Evolutionary conservation across 2,797 vertebrate species (phyloP), one percentile per base, ranked within the genome.

Genomic region (Cetoscarus ocellatus): DNA sequence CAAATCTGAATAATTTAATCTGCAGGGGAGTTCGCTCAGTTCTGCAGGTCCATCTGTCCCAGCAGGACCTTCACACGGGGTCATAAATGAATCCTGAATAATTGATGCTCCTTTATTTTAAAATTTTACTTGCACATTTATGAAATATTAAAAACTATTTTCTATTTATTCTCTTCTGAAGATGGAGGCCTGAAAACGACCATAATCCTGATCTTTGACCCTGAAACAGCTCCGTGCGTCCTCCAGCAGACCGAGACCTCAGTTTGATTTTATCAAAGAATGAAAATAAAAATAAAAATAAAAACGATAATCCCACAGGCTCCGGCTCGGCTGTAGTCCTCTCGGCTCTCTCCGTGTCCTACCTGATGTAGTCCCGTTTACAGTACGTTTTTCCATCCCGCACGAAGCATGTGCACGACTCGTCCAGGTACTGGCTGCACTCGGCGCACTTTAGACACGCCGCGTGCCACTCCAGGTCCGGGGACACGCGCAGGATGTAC

Each of bases 311-410:
- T 64, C 73, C 68, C 61, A 13, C 11, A 44, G 11, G 43, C 12
- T 7, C 65, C 61, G 64, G 49, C 70, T 60, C 44, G 73, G 91
- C 10, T 17, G 49, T 48, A 48, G 59, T 17, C 59, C 58, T 38
- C 67, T 55, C 44, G 70, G 91, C 11, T 18, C 50, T 27, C 27
- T 27, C 27, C 27, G 27, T 17, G 65, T 75, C 86, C 72, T 96
- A 98, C 97, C 97, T 97, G 96, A 98, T 96, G 88, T 98, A 98
- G 91, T 98, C 97, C 90, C 97, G 95, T 93, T 98, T 98, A 91
- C 97, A 98, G 93, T 97, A 98, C 71, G 97, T 98, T 93, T 98
- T 98, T 58, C 97, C 97, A 89, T 98, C 97, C 91, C 97, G 91
- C 85, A 98, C 97, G 93, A 98, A 98, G 94, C 97, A 98, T 36